Evolutionary conservation across 2,888 invertebrate species (phyloP).

Genomic region (Allolobophora icterica): DNA sequence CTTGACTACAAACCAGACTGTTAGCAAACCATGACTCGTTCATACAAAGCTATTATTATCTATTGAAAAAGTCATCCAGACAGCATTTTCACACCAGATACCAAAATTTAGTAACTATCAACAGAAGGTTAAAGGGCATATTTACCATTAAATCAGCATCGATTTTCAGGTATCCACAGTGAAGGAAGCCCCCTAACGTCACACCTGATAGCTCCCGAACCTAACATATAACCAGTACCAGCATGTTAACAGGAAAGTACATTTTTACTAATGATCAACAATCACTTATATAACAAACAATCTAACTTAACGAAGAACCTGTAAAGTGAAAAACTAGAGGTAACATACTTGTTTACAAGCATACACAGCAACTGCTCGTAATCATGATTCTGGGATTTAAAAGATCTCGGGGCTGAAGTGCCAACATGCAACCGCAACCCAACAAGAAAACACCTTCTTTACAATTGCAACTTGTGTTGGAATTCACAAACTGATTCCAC

Average conservation of each 20-base stretch:
- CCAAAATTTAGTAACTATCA: background rate
- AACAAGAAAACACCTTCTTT: background rate
- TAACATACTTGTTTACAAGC: background rate
- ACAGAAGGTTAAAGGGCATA: background rate
- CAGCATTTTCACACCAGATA: background rate
- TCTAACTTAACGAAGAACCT: background rate
- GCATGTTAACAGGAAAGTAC: background rate
- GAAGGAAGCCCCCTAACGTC: slow-evolving; percentile 83
- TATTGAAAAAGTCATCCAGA: background rate
- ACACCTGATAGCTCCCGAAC: slow-evolving; percentile 83
- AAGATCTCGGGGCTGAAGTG: background rate
- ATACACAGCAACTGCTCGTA: background rate
- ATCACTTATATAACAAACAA: slow-evolving; percentile 13
- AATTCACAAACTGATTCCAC: background rate
- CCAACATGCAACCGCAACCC: background rate
- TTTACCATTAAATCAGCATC: slow-evolving; percentile 68
- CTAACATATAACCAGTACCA: slow-evolving; percentile 54
- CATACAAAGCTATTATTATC: too few species aligned
- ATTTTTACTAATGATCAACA: background rate
- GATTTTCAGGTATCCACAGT: slow-evolving; percentile 77
- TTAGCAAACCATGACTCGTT: background rate
- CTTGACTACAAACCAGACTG: background rate
- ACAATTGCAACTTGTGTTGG: background rate
- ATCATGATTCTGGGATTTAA: background rate
- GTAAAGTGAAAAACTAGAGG: background rate